phyloP scores from a whole-genome alignment of 2,113 vertebrate species.

The Meles meles region DNA sequence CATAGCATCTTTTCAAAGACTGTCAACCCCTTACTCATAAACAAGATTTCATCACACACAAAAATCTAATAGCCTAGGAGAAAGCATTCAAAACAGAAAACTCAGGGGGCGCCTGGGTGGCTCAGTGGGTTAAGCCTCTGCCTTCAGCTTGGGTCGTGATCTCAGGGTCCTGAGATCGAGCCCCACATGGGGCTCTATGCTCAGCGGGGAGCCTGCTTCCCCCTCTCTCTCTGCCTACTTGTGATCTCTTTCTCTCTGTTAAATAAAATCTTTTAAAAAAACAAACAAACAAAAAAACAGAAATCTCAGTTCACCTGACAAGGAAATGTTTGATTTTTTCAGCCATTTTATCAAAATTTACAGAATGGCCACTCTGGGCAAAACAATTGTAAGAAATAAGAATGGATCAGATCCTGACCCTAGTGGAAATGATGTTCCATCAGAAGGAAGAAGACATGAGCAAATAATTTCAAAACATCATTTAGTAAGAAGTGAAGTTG shows the following conservation, averaged over 20 bases:
- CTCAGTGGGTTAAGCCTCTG: too few relatives aligned
- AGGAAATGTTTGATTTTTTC: background rate
- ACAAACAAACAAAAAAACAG: too few relatives aligned
- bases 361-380: background rate
- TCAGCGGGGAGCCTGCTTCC: too few relatives aligned
- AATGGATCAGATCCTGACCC: background rate
- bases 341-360: background rate
- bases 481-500: background rate
- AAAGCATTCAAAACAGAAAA: background rate
- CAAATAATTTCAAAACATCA: background rate
- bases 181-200: too few relatives aligned
- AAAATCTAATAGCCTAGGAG: background rate
- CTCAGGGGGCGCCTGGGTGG: too few relatives aligned
- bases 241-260: too few relatives aligned
- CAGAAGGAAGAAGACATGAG: background rate
- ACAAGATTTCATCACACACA: background rate
- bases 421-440: background rate
- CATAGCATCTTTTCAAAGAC: background rate
- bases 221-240: too few relatives aligned
- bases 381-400: background rate
- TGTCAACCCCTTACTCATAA: background rate
- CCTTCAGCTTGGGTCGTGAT: too few relatives aligned
- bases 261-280: too few relatives aligned
- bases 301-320: background rate
- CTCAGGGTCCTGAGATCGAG: too few relatives aligned